Percentiles rank a stretch among this genome's conserved stretches.
Conservation (phyloP, 1,140 invertebrate genomes). For the Mylabris phalerata region DNA sequence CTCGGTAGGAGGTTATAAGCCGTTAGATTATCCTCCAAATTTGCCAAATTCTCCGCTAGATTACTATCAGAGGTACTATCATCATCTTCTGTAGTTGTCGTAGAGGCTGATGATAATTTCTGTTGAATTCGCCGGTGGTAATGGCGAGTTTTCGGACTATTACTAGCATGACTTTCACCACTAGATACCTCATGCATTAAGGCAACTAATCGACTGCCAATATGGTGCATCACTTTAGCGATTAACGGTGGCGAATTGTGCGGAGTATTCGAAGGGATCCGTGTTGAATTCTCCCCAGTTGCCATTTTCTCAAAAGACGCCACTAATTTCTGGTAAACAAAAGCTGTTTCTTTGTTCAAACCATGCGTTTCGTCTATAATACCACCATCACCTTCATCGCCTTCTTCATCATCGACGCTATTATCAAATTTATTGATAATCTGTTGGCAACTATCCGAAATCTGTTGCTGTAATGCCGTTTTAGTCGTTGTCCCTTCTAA, state of each 20-base stretch:
- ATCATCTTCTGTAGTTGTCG: slow-evolving; percentile 72
- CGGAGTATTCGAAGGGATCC: slow-evolving; percentile 45
- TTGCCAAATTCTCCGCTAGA: slow-evolving; percentile 29
- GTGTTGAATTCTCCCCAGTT: slow-evolving; percentile 42
- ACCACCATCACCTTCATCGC: slow-evolving; percentile 52
- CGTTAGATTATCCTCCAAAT: slow-evolving; percentile 30
- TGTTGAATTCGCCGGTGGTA: slow-evolving; percentile 50
- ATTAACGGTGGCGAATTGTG: slow-evolving; percentile 79
- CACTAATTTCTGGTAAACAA: slow-evolving; percentile 77
- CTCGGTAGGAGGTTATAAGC: slow-evolving; percentile 48
- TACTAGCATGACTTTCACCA: slow-evolving; percentile 50
- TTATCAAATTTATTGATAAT: slow-evolving; percentile 80
- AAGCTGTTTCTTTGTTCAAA: slow-evolving; percentile 64
- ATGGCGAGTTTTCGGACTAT: slow-evolving; percentile 46
- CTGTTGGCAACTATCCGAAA: slow-evolving; percentile 79
- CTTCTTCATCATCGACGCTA: slow-evolving; percentile 42
- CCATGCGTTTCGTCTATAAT: slow-evolving; percentile 47
- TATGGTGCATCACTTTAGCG: slow-evolving; percentile 88
- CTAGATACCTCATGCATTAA: slow-evolving; percentile 88
- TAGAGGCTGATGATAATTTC: slow-evolving; percentile 55
- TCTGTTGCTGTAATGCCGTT: slow-evolving; percentile 72
- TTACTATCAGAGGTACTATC: slow-evolving; percentile 59
- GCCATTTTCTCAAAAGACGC: slow-evolving; percentile 72
- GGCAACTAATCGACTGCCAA: slow-evolving; percentile 79
- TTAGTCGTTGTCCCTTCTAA: slow-evolving; percentile 63